Percentiles rank a stretch among this genome's conserved stretches.
phyloP scores from a whole-genome alignment of 2,888 invertebrate species.

The Apeira syringaria region DNA sequence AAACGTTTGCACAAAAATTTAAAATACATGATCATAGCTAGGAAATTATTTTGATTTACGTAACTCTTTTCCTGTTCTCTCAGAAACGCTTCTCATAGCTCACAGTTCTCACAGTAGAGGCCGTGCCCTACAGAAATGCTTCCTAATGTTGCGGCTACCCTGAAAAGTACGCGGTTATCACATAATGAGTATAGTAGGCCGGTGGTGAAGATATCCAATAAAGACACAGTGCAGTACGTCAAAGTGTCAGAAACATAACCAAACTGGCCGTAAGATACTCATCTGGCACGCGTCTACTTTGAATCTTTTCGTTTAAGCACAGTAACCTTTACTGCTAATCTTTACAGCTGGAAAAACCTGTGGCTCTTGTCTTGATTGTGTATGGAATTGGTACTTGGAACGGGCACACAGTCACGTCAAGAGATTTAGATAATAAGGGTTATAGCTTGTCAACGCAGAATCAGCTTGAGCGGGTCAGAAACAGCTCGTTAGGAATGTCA shows the following conservation, averaged over 20 bases:
- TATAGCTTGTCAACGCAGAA: not conserved
- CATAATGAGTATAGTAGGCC: too few relatives aligned
- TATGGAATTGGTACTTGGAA: slow-evolving; percentile 5
- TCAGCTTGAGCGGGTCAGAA: too few relatives aligned
- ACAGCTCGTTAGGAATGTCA: too few relatives aligned
- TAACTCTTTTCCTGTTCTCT: too few relatives aligned
- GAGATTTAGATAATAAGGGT: not conserved
- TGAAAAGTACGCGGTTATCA: slow-evolving; percentile 18
- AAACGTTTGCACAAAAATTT: too few relatives aligned
- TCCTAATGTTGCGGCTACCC: slow-evolving; percentile 15
- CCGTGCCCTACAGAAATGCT: too few relatives aligned
- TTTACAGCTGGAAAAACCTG: slow-evolving; percentile 16
- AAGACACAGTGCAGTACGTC: slow-evolving; percentile 3
- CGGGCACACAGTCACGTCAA: not conserved
- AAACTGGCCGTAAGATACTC: slow-evolving; percentile 12
- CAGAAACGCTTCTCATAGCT: too few relatives aligned
- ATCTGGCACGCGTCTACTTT: slow-evolving; percentile 17
- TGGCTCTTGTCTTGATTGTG: not conserved
- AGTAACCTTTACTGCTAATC: slow-evolving; percentile 10
- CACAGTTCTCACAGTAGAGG: too few relatives aligned
- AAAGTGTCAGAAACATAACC: slow-evolving; percentile 1
- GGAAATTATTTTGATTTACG: too few relatives aligned
- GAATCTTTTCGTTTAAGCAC: slow-evolving; percentile 9
- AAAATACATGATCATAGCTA: too few relatives aligned
- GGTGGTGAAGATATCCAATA: too few relatives aligned